Evolutionary conservation across 2,113 vertebrate genomes (phyloP).

Genomic region (Lanius ludovicianus): DNA sequence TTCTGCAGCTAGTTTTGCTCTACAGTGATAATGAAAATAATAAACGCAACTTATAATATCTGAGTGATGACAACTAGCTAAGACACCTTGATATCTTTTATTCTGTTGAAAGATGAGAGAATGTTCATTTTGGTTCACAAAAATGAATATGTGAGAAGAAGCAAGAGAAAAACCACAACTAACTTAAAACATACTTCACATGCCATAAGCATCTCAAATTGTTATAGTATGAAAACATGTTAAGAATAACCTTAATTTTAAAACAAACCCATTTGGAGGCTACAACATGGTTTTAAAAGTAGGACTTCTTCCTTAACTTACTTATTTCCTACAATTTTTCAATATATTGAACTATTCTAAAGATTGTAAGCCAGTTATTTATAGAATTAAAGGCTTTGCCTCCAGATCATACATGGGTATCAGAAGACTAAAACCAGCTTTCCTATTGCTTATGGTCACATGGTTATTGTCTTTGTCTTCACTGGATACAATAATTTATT

Average conservation of each 20-base stretch:
- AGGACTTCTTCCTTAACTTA: neutral
- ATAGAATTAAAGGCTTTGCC: neutral
- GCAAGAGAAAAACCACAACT: neutral
- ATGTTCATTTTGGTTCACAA: neutral
- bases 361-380: neutral
- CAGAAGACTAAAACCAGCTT: neutral
- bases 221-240: neutral
- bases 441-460: neutral
- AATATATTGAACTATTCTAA: neutral
- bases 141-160: neutral
- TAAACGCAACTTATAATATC: neutral
- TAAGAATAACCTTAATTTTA: neutral
- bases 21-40: neutral
- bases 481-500: neutral
- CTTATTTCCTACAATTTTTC: neutral
- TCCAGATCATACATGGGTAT: neutral
- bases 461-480: neutral
- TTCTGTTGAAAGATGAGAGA: neutral
- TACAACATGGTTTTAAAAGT: neutral
- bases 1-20: neutral
- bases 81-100: neutral
- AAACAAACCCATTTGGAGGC: neutral
- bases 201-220: neutral
- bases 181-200: neutral
- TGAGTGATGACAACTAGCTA: neutral